Evolutionary conservation across 2,113 vertebrate genomes (phyloP).

Genomic region (human): GRCh38 chr1:22799501-22800000

Average conservation of each 20-base stretch:
- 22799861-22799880: neutral
- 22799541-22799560: neutral
- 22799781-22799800: neutral
- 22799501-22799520: neutral
- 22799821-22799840: neutral
- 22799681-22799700: neutral
- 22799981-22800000: conserved; percentile 5
- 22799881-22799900: neutral
- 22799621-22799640: neutral
- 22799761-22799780: neutral
- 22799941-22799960: neutral
- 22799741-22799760: neutral
- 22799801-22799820: neutral
- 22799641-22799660: neutral
- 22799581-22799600: neutral
- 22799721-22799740: neutral
- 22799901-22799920: neutral
- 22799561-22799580: neutral
- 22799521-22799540: neutral
- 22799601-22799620: neutral
- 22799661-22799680: neutral
- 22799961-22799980: conserved; percentile 5
- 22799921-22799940: neutral
- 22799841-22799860: neutral
- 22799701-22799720: neutral